Percentiles rank a stretch among this genome's conserved stretches.
phyloP scores from a whole-genome alignment of 2,113 vertebrate species.

The Gnathonemus echidnorhynchus region DNA sequence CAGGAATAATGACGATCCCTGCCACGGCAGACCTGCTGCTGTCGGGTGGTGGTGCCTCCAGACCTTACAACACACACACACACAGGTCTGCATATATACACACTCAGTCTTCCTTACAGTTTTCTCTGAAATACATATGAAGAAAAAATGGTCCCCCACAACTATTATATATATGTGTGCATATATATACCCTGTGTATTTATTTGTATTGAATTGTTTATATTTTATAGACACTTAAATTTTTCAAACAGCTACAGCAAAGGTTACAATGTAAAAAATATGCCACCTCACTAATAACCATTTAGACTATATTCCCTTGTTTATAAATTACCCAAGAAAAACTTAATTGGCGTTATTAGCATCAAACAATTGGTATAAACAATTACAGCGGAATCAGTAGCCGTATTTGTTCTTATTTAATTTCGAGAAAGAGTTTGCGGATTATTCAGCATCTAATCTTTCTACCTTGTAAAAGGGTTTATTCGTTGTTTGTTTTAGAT shows the following conservation, averaged over 20 bases:
- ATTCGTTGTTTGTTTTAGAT: slow-evolving; percentile 67
- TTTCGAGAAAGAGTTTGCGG: background rate
- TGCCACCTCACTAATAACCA: background rate
- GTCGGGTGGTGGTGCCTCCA: slow-evolving; percentile 16
- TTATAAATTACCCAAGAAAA: background rate
- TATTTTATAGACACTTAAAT: background rate
- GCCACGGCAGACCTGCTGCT: slow-evolving; percentile 3
- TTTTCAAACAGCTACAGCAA: background rate
- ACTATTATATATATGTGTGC: background rate
- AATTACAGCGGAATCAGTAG: background rate
- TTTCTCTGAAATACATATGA: background rate
- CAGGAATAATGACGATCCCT: slow-evolving; percentile 42
- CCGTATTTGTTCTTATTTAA: background rate
- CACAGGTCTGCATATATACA: background rate
- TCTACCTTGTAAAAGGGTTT: slow-evolving; percentile 45
- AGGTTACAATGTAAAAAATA: background rate
- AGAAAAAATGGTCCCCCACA: background rate
- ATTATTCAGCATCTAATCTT: slow-evolving; percentile 31
- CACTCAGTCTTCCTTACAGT: background rate
- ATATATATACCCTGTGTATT: too few relatives aligned
- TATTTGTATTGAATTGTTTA: background rate
- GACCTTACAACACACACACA: slow-evolving; percentile 17
- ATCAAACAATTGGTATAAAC: background rate
- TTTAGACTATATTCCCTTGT: background rate
- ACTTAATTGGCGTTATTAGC: background rate